Evolutionary conservation across 2,888 invertebrate species (phyloP).

Genomic region (Tachina grossa): DNA sequence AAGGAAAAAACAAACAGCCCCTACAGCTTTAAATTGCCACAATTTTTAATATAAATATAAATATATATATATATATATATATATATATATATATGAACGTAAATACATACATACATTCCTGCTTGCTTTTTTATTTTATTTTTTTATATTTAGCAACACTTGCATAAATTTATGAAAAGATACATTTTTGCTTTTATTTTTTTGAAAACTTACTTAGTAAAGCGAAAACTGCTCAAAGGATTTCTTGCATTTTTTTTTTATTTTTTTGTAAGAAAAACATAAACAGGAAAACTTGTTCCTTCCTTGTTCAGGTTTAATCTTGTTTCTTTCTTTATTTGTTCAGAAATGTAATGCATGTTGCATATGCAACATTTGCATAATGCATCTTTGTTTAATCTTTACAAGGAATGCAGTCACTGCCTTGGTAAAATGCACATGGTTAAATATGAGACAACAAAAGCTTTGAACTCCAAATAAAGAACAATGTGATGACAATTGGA

Average conservation of each 20-base stretch:
- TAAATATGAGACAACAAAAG: not conserved
- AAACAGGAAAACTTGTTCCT: constrained; percentile 51
- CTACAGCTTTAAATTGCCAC: constrained; percentile 2
- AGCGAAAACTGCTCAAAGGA: constrained; percentile 24
- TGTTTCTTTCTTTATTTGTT: constrained; percentile 15
- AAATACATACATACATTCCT: no score
- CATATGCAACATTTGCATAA: constrained; percentile 5
- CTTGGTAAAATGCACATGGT: not conserved
- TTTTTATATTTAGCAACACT: constrained; percentile 48
- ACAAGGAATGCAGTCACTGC: not conserved
- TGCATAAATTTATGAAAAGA: constrained; percentile 43
- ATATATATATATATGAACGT: no score
- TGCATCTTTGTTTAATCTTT: not conserved
- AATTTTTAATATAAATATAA: not conserved
- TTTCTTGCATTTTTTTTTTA: not conserved
- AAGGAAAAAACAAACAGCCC: not conserved
- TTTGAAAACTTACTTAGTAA: not conserved
- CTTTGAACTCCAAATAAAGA: not conserved
- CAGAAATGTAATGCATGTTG: constrained; percentile 30
- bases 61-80: no score
- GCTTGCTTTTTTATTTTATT: not conserved
- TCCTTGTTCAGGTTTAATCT: constrained; percentile 28
- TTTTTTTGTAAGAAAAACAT: not conserved
- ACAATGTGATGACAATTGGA: not conserved
- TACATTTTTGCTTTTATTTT: not conserved